Base-by-base conservation (phyloP, 2,797 vertebrate genomes). In the Chelonia mydas region DNA sequence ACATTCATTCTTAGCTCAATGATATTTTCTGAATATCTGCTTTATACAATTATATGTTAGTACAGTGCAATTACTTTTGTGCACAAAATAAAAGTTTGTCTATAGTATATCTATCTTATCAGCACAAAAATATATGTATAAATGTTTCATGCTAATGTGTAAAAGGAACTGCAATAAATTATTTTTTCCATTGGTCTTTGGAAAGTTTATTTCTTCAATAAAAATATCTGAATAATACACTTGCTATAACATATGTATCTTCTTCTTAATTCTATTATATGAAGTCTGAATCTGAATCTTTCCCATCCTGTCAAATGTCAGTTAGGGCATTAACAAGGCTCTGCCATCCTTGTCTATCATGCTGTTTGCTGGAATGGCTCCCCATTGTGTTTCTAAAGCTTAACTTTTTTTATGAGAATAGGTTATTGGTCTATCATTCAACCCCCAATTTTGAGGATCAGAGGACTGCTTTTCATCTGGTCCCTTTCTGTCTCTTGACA, bases 141-240 rank as follows among this genome's bases (percentile, higher is more conserved):
- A 98, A 98, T 97, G 97, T 98, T 97, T 95, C 89, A 94, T 97
- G 96, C 97, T 95, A 91, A 97, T 97, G 96, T 98, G 97, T 97
- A 98, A 96, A 98, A 97, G 74, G 97, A 97, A 95, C 93, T 76
- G 54, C 95, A 98, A 98, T 98, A 98, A 98, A 98, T 98, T 98
- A 98, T 98, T 98, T 98, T 98, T 98, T 98, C 92, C 98, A 98
- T 94, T 96, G 97, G 96, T 84, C 89, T 93, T 45, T 7, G 50
- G 94, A 93, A 50, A 47, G 59, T 45, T 89, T 86, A 90, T 96
- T 55, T 96, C 92, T 93, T 94, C 1, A 10, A 41, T 86, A 86
- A 96, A 97, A 94, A 33, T 68, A 57, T 94, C 80, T 90, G 8
- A 68, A 76, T 91, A 51, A 76, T 90, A 33, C 15, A 83, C 54